These are phyloP conservation scores for Chelon auratus DNA, from an alignment of 2,797 vertebrate species.

Conservation along the genomic window DNA sequence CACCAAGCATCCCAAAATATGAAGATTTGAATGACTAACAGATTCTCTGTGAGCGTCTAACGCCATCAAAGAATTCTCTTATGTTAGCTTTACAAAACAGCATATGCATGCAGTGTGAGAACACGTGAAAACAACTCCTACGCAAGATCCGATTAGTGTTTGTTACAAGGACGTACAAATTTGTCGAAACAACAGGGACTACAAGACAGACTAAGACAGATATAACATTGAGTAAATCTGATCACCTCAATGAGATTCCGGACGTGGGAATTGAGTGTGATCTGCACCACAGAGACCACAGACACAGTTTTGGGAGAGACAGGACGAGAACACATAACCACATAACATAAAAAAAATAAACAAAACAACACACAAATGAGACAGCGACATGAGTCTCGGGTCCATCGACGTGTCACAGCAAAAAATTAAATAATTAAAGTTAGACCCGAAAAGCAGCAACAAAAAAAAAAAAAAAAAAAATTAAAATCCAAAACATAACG, in stretches of 20 bases:
- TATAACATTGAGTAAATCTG: slow-evolving; percentile 79
- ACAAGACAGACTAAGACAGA: slow-evolving; percentile 62
- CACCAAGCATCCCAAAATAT: neutral
- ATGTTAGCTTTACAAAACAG: slow-evolving; percentile 14
- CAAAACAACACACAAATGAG: slow-evolving; percentile 70
- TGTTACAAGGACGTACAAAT: slow-evolving; percentile 47
- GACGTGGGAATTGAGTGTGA: slow-evolving; percentile 90
- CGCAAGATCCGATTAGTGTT: slow-evolving; percentile 60
- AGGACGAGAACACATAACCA: slow-evolving; percentile 68
- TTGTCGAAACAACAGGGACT: slow-evolving; percentile 57
- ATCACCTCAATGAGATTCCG: slow-evolving; percentile 91
- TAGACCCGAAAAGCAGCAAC: slow-evolving; percentile 6
- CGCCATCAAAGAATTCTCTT: neutral
- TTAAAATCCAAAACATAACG: slow-evolving; percentile 55
- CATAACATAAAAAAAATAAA: slow-evolving; percentile 71
- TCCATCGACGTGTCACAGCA: slow-evolving; percentile 73
- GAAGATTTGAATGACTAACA: neutral
- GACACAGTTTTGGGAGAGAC: slow-evolving; percentile 76
- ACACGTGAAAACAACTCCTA: slow-evolving; percentile 36
- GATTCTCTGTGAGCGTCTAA: neutral
- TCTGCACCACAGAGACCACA: slow-evolving; percentile 84
- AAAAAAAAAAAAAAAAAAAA: slow-evolving; percentile 35
- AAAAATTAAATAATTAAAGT: slow-evolving; percentile 48
- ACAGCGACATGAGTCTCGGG: slow-evolving; percentile 70
- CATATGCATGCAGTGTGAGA: slow-evolving; percentile 69